Base-by-base conservation (phyloP, 2,888 invertebrate species). In the Ryuthela nishihirai region DNA sequence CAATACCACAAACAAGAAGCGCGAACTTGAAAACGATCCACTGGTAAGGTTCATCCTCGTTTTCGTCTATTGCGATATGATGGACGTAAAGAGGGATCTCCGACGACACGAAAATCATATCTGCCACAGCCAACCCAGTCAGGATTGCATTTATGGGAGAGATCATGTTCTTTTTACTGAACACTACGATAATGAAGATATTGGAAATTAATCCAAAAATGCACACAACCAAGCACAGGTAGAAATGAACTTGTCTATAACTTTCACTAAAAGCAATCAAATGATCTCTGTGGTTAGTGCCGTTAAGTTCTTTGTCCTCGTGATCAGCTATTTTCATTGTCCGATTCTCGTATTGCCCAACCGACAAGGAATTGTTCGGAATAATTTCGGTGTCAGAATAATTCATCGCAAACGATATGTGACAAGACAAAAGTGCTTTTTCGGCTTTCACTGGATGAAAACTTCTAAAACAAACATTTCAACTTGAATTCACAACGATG, bases 61-160 rank as follows among this genome's bases (percentile, higher is more conserved):
- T 32, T n/a, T 59, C 60, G 3, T 44, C 44, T 4, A 52, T 39
- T 38, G 62, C 49, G 17, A 35, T 39, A 1, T 48, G 44, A 73
- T 90, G 88, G 47, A 87, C 80, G 2, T 88, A 85, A 73, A 88
- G 93, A 0, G 94, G 93, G 64, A 95, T 87, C 74, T 94, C 95
- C 69, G 91, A 91, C 45, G 71, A 50, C 69, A 95, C 94, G n/a
- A 94, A 93, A 12, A 92, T 80, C 26, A 95, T 81, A 73, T 97
- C 95, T 18, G 94, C 90, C 12, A 93, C 84, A 0, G 95, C 95
- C 24, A 93, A 67, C 69, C 75, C 77, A 0, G 91, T 91, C 34
- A 95, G 82, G 59, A 95, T 91, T 45, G 88, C 84, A 76, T 95
- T 95, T 24, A 92, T 94, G 2, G 94, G 86, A 55, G 90, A 89